phyloP scores from a whole-genome alignment of 2,888 invertebrate genomes.

The Bellardia bayeri region DNA sequence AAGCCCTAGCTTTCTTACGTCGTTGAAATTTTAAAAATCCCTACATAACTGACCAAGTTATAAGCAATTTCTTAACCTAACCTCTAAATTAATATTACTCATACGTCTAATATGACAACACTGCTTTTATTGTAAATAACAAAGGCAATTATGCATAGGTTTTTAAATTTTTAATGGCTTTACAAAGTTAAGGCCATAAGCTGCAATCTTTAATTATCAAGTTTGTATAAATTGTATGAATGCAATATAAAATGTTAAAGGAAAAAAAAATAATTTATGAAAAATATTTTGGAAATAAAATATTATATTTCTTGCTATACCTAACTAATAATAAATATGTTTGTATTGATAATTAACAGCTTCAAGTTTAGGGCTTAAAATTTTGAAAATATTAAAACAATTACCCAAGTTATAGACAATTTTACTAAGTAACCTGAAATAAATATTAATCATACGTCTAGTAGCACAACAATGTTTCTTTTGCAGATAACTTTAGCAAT shows the following conservation, averaged over 20 bases:
- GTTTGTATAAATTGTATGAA: no score
- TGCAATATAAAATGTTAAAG: no score
- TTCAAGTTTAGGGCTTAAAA: background rate
- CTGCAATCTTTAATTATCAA: no score
- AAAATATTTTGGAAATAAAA: no score
- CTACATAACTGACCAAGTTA: background rate
- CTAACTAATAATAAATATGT: no score
- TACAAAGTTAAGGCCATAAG: no score
- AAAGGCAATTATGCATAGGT: no score
- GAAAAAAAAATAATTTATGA: no score
- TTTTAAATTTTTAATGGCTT: no score
- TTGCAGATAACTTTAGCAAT: background rate
- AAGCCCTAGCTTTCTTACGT: background rate
- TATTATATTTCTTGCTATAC: no score
- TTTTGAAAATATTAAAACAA: background rate
- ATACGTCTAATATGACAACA: background rate
- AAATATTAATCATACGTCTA: background rate
- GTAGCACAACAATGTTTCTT: background rate
- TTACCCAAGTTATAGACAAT: background rate
- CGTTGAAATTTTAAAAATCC: background rate
- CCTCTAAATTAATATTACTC: background rate
- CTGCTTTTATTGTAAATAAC: no score
- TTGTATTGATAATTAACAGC: no score
- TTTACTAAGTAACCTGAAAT: background rate
- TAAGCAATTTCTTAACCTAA: background rate